Conservation (phyloP, 2,888 invertebrate species). For the Allacma fusca region DNA sequence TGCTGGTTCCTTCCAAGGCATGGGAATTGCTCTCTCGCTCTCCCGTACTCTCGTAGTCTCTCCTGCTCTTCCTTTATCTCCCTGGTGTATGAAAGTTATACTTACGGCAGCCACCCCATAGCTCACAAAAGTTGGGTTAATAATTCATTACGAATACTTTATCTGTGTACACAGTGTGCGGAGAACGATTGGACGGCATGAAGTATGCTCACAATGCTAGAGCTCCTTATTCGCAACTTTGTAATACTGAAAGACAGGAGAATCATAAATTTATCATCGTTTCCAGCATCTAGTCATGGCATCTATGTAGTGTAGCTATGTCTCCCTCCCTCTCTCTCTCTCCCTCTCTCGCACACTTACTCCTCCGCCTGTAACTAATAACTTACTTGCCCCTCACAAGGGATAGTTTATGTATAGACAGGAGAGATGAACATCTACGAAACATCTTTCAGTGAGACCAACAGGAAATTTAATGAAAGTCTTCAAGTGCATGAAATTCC, state of each 20-base stretch:
- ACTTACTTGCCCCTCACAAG: too few species aligned
- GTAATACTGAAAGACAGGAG: neutral
- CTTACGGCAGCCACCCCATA: neutral
- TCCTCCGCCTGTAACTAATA: too few species aligned
- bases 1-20: too few species aligned
- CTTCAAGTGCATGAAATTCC: neutral
- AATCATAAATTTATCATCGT: neutral
- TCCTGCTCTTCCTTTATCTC: neutral
- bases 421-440: too few species aligned
- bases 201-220: neutral
- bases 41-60: too few species aligned
- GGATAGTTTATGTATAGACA: too few species aligned
- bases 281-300: neutral
- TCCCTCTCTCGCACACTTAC: too few species aligned
- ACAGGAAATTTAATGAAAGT: conserved; percentile 5
- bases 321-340: neutral
- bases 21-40: neutral
- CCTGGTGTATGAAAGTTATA: neutral
- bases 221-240: neutral
- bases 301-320: neutral
- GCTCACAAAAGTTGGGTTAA: neutral
- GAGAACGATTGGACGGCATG: neutral
- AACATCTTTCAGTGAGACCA: too few species aligned
- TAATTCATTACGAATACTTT: neutral
- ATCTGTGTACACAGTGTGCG: neutral